Evolutionary conservation across 1,140 invertebrate species (phyloP), one percentile per base, ranked within the genome.

Genomic region (Drosophila ogumai): DNA sequence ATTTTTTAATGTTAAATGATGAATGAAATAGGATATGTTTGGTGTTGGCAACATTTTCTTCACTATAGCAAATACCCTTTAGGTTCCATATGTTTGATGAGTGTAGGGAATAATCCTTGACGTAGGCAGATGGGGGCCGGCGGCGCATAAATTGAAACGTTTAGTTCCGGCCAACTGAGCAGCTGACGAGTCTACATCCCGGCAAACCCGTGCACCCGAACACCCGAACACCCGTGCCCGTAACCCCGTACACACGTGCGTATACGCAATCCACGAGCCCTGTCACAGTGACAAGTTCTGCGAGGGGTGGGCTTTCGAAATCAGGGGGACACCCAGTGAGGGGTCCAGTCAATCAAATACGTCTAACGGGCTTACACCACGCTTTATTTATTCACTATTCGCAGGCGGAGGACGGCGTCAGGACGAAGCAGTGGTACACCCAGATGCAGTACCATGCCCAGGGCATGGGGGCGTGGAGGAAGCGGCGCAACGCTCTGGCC

Each of bases 391-490:
- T 92, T 54, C 52, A 8, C 32, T 22, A 54, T 54, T 54, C 94
- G 31, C 93, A 99, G 98, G 97, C 96, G 72, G 97, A 98, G 92
- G 97, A 98, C 81, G 95, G 95, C 44, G 95, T 96, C 43, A 95
- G 96, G 77, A 98, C 97, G 0, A 95, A 96, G 79, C 94, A 96
- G 25, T 99, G 98, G 98, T 97, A 98, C 93, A 95, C 96, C 28
- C 96, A 97, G 75, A 93, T 99, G 15, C 97, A 98, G 92, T 96
- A 96, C 87, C 97, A 98, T 90, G 96, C 97, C 12, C 96, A 98
- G 92, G 97, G 97, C 44, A 95, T 98, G 49, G 98, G 98, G 40
- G 95, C 96, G 13, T 99, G 98, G 98, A 94, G 98, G 66, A 96
- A 96, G 93, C 94, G 98, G 82, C 94, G 98, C 19, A 98, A 98